These are phyloP conservation scores for Entomobrya multifasciata DNA, from an alignment of 2,888 invertebrate species.

Conservation along the genomic window DNA sequence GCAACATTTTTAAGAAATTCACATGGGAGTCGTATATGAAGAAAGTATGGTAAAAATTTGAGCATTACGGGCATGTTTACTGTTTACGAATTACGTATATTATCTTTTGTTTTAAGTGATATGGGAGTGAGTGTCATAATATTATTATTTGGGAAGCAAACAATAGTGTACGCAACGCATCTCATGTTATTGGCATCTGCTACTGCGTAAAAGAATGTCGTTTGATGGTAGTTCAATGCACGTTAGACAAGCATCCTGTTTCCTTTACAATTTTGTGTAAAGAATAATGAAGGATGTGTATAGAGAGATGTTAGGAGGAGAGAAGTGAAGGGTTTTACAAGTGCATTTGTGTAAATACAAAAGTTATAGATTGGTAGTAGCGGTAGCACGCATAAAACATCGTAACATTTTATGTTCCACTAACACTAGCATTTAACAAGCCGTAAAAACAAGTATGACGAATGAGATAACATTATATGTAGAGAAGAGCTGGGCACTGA, in stretches of 20 bases:
- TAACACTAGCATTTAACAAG: conserved; percentile 2
- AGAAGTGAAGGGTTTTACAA: neutral
- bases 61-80: too few relatives aligned
- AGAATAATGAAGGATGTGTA: neutral
- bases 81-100: too few relatives aligned
- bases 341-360: conserved; percentile 7
- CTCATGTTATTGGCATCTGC: neutral
- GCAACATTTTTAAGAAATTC: too few relatives aligned
- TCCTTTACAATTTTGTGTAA: neutral
- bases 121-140: too few relatives aligned
- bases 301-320: neutral
- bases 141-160: too few relatives aligned
- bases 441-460: conserved; percentile 19
- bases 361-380: too few relatives aligned
- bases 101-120: too few relatives aligned
- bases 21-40: too few relatives aligned
- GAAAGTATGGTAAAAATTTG: too few relatives aligned
- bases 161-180: neutral
- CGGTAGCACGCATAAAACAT: neutral
- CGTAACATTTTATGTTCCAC: neutral
- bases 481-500: neutral
- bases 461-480: neutral
- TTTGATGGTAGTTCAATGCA: conserved; percentile 2
- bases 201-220: neutral
- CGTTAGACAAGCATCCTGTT: conserved; percentile 19